These are phyloP conservation scores for Clarias platycephalus DNA, from an alignment of 2,797 vertebrate species.

Conservation along the genomic window DNA sequence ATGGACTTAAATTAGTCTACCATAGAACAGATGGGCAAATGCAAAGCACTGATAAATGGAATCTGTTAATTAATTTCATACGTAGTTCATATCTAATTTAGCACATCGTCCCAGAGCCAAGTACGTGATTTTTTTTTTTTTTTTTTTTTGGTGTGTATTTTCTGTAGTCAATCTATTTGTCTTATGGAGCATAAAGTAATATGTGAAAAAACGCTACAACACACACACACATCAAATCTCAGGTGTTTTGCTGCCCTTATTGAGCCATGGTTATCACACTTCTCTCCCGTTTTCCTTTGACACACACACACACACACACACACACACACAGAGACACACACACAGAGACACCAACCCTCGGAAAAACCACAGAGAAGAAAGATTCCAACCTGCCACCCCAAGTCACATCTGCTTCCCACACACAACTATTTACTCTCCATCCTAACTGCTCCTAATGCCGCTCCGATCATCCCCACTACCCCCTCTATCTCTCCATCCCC, in stretches of 20 bases:
- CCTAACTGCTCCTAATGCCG: slow-evolving; percentile 79
- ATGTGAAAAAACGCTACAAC: slow-evolving; percentile 1
- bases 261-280: slow-evolving; percentile 62
- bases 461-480: slow-evolving; percentile 61
- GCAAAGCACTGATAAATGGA: slow-evolving; percentile 34
- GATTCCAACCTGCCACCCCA: slow-evolving; percentile 59
- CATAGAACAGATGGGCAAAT: slow-evolving; percentile 26
- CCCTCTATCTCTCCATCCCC: slow-evolving; percentile 86
- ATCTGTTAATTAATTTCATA: slow-evolving; percentile 35
- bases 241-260: slow-evolving; percentile 70
- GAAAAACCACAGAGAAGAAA: slow-evolving; percentile 52
- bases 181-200: slow-evolving; percentile 26
- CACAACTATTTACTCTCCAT: slow-evolving; percentile 81
- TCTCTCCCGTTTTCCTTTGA: slow-evolving; percentile 56
- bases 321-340: neutral
- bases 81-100: slow-evolving; percentile 34
- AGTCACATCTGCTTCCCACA: slow-evolving; percentile 63
- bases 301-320: slow-evolving; percentile 25
- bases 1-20: slow-evolving; percentile 30
- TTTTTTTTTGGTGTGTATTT: neutral
- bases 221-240: slow-evolving; percentile 56
- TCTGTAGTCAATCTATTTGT: neutral
- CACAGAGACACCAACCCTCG: slow-evolving; percentile 48
- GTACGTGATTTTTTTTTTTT: neutral
- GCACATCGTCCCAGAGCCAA: slow-evolving; percentile 19